Percentiles rank a stretch among this genome's conserved stretches.
Conservation (phyloP, 2,888 invertebrate species). For the Periphyllus acericola region DNA sequence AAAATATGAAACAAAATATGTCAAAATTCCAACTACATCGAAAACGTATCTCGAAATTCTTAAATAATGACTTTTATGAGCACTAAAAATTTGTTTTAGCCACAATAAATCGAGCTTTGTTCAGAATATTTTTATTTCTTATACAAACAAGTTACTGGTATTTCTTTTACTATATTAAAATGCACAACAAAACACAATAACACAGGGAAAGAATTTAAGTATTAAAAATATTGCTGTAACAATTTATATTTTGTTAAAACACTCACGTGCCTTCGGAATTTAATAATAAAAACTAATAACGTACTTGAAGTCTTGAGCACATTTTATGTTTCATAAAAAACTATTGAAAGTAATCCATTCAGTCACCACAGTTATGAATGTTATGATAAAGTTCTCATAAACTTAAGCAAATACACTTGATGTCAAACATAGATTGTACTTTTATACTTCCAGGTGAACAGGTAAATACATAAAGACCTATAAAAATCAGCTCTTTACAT, state of each 20-base stretch:
- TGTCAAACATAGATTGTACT: neutral
- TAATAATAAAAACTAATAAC: neutral
- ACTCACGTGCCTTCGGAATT: neutral
- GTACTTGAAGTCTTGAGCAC: neutral
- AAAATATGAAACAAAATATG: neutral
- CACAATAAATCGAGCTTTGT: neutral
- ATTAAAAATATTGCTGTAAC: neutral
- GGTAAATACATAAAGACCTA: neutral
- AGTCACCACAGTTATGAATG: neutral
- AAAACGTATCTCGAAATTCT: neutral
- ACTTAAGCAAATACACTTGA: neutral
- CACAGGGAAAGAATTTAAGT: neutral
- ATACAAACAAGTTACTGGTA: neutral
- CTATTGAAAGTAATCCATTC: neutral
- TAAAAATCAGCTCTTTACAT: constrained; percentile 31
- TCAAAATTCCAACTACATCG: neutral
- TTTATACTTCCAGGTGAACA: constrained; percentile 22
- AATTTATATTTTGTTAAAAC: constrained; percentile 15
- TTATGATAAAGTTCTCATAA: neutral
- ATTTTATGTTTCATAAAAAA: neutral
- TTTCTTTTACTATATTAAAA: neutral
- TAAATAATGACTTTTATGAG: neutral
- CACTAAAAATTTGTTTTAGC: neutral
- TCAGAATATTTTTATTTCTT: neutral
- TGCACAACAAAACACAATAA: neutral